Evolutionary conservation across 2,888 invertebrate species (phyloP).

Genomic region (Criorhina ranunculi): DNA sequence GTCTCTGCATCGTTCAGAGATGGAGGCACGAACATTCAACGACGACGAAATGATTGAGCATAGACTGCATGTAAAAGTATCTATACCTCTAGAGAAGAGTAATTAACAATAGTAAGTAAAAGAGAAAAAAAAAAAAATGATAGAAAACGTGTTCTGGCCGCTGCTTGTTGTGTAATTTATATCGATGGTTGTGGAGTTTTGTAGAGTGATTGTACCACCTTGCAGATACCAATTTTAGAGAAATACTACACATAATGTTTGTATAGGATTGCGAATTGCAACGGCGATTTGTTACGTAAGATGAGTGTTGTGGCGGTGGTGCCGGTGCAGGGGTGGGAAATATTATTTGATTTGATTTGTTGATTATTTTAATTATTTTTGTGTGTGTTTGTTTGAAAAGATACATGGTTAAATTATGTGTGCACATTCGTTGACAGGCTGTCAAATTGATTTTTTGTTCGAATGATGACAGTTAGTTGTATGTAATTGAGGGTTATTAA

Average conservation of each 20-base stretch:
- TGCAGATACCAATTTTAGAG: slow-evolving; percentile 73
- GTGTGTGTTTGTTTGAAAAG: slow-evolving; percentile 18
- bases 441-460: slow-evolving; percentile 35
- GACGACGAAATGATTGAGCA: slow-evolving; percentile 60
- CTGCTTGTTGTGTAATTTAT: slow-evolving; percentile 71
- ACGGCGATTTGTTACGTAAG: slow-evolving; percentile 54
- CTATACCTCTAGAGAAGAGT: slow-evolving; percentile 56
- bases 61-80: slow-evolving; percentile 47
- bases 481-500: slow-evolving; percentile 28
- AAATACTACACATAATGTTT: slow-evolving; percentile 54
- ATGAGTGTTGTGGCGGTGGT: slow-evolving; percentile 9
- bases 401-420: slow-evolving; percentile 47
- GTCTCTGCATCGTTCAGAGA: not conserved
- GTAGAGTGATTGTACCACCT: slow-evolving; percentile 74
- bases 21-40: slow-evolving; percentile 29
- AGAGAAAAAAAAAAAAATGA: slow-evolving; percentile 36
- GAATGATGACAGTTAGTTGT: slow-evolving; percentile 25
- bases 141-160: slow-evolving; percentile 66
- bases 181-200: slow-evolving; percentile 59
- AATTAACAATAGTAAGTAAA: slow-evolving; percentile 74
- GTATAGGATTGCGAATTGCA: slow-evolving; percentile 50
- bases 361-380: slow-evolving; percentile 63
- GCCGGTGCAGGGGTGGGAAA: slow-evolving; percentile 4
- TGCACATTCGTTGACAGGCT: slow-evolving; percentile 42
- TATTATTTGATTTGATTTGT: slow-evolving; percentile 61